phyloP scores from a whole-genome alignment of 2,113 vertebrate genomes.

The Platysteira castanea region DNA sequence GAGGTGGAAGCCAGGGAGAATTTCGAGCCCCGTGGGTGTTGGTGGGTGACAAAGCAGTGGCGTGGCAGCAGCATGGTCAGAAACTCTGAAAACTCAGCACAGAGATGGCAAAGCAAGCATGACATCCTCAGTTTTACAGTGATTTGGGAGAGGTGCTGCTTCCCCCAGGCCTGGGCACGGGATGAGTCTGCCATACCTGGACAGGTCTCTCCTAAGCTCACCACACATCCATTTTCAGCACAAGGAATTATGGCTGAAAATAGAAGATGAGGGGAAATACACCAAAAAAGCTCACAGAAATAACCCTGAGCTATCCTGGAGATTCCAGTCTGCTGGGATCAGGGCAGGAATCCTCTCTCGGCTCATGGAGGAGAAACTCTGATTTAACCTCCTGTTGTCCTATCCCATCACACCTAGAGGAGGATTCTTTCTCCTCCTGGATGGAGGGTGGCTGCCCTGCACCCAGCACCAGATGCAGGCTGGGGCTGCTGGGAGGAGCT shows the following conservation, averaged over 20 bases:
- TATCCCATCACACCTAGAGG: not conserved
- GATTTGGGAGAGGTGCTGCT: constrained; percentile 12
- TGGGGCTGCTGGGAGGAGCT: not conserved
- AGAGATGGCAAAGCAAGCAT: constrained; percentile 79
- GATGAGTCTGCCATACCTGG: not conserved
- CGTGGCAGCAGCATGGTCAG: constrained; percentile 69
- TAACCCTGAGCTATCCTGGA: not conserved
- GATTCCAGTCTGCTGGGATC: not conserved
- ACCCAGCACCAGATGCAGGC: not conserved
- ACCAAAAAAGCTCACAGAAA: not conserved
- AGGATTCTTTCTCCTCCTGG: not conserved
- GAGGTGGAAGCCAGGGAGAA: constrained; percentile 69
- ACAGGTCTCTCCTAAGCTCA: not conserved
- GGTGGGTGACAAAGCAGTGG: constrained; percentile 69
- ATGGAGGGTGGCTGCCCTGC: not conserved
- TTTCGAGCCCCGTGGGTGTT: constrained; percentile 72
- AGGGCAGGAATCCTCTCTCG: not conserved
- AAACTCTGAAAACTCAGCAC: constrained; percentile 70
- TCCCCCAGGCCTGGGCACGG: not conserved
- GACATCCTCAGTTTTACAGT: constrained; percentile 69
- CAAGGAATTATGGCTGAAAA: not conserved
- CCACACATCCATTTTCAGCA: not conserved
- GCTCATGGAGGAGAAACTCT: not conserved
- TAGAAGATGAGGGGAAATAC: not conserved
- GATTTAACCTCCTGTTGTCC: not conserved